Conservation (phyloP, 2,888 invertebrate species). For the Melanostoma scalare region DNA sequence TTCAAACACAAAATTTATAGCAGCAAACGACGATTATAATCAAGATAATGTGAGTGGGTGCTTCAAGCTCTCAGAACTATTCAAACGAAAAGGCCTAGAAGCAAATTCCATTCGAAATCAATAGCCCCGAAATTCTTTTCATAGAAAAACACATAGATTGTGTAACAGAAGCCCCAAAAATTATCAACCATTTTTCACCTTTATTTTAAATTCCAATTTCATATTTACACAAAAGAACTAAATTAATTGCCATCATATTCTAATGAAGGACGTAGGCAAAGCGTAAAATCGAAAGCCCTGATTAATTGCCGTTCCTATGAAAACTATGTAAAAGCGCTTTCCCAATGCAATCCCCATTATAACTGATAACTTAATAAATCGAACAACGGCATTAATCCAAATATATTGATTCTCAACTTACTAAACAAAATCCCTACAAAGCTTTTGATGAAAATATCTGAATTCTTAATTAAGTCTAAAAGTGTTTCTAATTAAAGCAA, state of each 20-base stretch:
- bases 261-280: too few species aligned
- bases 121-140: too few species aligned
- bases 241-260: neutral
- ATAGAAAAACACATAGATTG: too few species aligned
- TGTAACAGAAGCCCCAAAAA: too few species aligned
- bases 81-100: too few species aligned
- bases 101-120: too few species aligned
- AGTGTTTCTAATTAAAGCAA: neutral
- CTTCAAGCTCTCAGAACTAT: too few species aligned
- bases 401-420: constrained; percentile 5
- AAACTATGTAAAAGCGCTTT: constrained; percentile 21
- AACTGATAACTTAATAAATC: constrained; percentile 11
- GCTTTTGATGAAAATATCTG: neutral
- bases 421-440: neutral
- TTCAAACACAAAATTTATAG: too few species aligned
- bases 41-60: too few species aligned
- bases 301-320: constrained; percentile 5
- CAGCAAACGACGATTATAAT: too few species aligned
- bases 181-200: too few species aligned
- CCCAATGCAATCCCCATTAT: neutral
- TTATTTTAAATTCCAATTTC: too few species aligned
- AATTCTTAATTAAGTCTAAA: neutral
- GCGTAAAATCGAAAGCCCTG: constrained; percentile 8
- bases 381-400: constrained; percentile 26
- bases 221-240: neutral